These are phyloP conservation scores for Proales similis DNA, from an alignment of 1,140 invertebrate species.

Conservation along the genomic window DNA sequence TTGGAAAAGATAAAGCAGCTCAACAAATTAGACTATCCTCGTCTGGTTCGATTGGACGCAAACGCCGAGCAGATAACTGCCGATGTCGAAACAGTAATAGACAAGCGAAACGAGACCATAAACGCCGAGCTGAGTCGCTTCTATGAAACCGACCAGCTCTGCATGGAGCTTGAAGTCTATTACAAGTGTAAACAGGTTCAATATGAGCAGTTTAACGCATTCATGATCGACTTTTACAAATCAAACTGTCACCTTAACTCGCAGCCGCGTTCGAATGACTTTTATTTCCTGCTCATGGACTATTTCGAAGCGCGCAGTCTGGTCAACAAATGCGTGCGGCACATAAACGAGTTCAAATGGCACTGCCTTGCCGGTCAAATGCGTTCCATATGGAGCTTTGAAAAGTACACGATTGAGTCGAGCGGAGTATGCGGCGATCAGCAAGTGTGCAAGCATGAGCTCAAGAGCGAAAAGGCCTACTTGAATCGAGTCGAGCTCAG, in stretches of 20 bases:
- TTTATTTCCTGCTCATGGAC: constrained; percentile 8
- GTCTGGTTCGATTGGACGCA: constrained; percentile 26
- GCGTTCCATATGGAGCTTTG: constrained; percentile 31
- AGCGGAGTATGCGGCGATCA: constrained; percentile 26
- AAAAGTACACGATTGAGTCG: constrained; percentile 34
- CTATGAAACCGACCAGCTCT: constrained; percentile 22
- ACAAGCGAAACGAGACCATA: neutral
- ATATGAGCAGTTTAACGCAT: constrained; percentile 15
- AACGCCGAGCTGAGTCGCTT: constrained; percentile 11
- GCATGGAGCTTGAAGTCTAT: constrained; percentile 30
- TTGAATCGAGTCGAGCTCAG: constrained; percentile 4
- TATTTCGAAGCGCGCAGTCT: constrained; percentile 19
- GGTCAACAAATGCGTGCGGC: constrained; percentile 16
- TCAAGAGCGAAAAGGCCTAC: constrained; percentile 30
- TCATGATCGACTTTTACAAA: no score
- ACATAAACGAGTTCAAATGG: constrained; percentile 37
- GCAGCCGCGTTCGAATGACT: constrained; percentile 8
- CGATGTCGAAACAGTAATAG: no score
- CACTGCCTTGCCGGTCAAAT: constrained; percentile 18
- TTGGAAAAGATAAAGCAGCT: constrained; percentile 14
- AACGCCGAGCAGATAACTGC: no score
- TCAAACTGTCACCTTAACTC: no score
- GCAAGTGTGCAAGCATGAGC: constrained; percentile 17
- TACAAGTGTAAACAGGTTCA: constrained; percentile 36
- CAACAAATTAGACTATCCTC: constrained; percentile 31